These are phyloP conservation scores for Phoronis australis DNA, from an alignment of 2,888 invertebrate genomes.

Conservation along the genomic window DNA sequence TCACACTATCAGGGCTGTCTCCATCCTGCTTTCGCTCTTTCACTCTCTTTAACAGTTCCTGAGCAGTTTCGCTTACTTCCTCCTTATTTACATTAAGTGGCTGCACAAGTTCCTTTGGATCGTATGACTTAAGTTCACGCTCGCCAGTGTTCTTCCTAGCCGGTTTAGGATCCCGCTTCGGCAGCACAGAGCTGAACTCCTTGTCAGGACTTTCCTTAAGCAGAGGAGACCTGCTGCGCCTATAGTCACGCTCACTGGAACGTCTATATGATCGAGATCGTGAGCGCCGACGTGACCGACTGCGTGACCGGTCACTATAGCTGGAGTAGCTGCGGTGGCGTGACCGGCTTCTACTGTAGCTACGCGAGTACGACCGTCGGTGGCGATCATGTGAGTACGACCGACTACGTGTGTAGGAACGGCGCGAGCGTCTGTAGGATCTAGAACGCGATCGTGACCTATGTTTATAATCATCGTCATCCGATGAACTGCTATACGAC, in stretches of 20 bases:
- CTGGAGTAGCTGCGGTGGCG: background rate
- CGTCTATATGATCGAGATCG: background rate
- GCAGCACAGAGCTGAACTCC: slow-evolving; percentile 2
- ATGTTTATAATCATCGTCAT: background rate
- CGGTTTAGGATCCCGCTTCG: slow-evolving; percentile 1
- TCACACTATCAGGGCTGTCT: background rate
- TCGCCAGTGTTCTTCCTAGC: background rate
- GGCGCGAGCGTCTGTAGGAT: background rate
- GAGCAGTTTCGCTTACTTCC: background rate
- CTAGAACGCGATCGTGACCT: background rate
- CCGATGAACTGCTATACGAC: background rate
- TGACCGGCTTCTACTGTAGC: slow-evolving; percentile 20
- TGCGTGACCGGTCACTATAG: background rate
- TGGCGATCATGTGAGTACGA: slow-evolving; percentile 22
- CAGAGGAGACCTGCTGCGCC: background rate
- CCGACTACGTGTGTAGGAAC: slow-evolving; percentile 1
- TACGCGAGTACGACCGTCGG: slow-evolving; percentile 24
- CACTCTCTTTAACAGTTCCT: background rate
- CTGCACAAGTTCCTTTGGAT: slow-evolving; percentile 1
- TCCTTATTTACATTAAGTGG: slow-evolving; percentile 2
- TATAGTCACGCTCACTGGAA: background rate
- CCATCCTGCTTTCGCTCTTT: background rate
- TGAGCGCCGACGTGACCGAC: background rate
- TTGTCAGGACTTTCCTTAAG: slow-evolving; percentile 2
- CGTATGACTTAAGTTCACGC: background rate